These are phyloP conservation scores for Tupaia tana DNA, from an alignment of 2,113 vertebrate genomes.

Conservation along the genomic window DNA sequence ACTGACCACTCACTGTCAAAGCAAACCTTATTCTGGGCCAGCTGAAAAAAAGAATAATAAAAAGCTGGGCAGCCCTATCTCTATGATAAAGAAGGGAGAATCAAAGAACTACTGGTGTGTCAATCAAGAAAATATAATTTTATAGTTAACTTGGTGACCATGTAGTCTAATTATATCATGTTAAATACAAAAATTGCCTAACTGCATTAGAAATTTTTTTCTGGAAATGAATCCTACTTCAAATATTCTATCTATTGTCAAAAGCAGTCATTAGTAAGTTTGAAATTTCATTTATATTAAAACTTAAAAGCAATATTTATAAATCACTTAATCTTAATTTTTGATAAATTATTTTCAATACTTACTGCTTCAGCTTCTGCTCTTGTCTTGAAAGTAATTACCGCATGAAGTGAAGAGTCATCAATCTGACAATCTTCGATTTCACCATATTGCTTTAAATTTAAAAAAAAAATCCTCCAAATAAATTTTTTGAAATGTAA, in stretches of 20 bases:
- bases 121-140: constrained; percentile 26
- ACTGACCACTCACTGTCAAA: constrained; percentile 23
- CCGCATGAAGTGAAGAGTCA: constrained; percentile 91
- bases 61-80: background rate
- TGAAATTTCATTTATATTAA: constrained; percentile 49
- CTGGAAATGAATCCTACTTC: constrained; percentile 3
- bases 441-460: constrained; percentile 97
- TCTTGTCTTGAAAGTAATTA: constrained; percentile 95
- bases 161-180: background rate
- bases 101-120: background rate
- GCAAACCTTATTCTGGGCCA: background rate
- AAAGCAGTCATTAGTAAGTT: background rate
- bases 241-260: background rate
- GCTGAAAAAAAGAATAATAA: background rate
- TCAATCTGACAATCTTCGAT: constrained; percentile 98
- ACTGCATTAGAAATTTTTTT: constrained; percentile 38
- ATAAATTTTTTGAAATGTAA: constrained; percentile 70
- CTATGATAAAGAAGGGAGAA: background rate
- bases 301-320: constrained; percentile 40
- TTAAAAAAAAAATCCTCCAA: constrained; percentile 73
- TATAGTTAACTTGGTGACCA: constrained; percentile 3
- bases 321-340: constrained; percentile 44
- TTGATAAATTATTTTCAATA: constrained; percentile 69
- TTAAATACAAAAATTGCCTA: constrained; percentile 26
- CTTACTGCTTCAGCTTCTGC: constrained; percentile 96